Conservation (phyloP, 1,140 invertebrate genomes). For the Aphelenchoides besseyi region DNA sequence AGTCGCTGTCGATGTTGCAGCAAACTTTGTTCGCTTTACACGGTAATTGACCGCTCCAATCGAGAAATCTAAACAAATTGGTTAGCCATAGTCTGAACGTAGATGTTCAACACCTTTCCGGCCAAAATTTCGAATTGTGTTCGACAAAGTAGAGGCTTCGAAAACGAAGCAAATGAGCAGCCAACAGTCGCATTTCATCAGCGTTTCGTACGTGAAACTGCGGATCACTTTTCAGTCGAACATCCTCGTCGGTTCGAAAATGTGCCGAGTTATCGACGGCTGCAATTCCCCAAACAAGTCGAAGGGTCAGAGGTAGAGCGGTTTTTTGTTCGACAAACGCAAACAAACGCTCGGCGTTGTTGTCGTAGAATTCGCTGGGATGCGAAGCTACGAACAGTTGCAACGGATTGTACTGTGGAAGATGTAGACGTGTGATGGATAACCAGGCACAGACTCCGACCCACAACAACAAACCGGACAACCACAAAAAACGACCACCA, state of each 20-base stretch:
- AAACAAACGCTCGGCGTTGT: slow-evolving; percentile 56
- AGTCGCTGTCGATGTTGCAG: slow-evolving; percentile 44
- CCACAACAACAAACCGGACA: slow-evolving; percentile 38
- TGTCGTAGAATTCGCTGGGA: slow-evolving; percentile 60
- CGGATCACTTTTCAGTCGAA: slow-evolving; percentile 22
- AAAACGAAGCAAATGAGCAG: slow-evolving; percentile 36
- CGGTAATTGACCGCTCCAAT: slow-evolving; percentile 40
- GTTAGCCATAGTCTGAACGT: background rate
- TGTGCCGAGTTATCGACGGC: slow-evolving; percentile 22
- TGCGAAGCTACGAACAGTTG: slow-evolving; percentile 56
- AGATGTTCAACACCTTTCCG: slow-evolving; percentile 52
- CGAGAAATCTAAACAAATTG: slow-evolving; percentile 45
- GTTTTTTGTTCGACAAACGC: slow-evolving; percentile 52
- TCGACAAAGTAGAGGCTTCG: slow-evolving; percentile 50
- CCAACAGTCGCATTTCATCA: slow-evolving; percentile 39
- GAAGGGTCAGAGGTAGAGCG: slow-evolving; percentile 45
- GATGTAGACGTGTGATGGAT: slow-evolving; percentile 38
- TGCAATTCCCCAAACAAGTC: slow-evolving; percentile 50
- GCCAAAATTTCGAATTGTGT: slow-evolving; percentile 52
- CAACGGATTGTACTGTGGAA: slow-evolving; percentile 61
- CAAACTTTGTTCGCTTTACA: slow-evolving; percentile 44
- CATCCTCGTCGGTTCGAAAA: slow-evolving; percentile 35
- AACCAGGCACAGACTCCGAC: slow-evolving; percentile 35
- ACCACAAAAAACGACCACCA: slow-evolving; percentile 53
- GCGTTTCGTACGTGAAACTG: slow-evolving; percentile 43